Percentiles rank a stretch among this genome's conserved stretches.
These are phyloP conservation scores for Drosophila novamexicana DNA, from an alignment of 1,140 invertebrate species.

Conservation along the genomic window DNA sequence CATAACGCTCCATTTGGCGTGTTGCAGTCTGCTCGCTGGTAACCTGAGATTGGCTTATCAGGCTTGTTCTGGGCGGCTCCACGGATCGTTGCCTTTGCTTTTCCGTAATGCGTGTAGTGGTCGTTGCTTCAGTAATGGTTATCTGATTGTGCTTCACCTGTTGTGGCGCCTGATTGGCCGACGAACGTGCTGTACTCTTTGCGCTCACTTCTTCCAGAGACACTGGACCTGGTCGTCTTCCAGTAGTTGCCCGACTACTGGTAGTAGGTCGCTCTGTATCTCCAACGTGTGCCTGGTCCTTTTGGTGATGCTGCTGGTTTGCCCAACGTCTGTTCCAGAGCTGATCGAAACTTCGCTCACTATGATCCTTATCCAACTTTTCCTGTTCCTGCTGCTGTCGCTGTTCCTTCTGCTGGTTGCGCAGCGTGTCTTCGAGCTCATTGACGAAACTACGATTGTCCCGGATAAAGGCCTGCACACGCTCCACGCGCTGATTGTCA, in stretches of 20 bases:
- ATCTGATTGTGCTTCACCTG: not conserved
- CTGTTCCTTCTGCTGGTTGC: constrained; percentile 44
- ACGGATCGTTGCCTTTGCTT: not conserved
- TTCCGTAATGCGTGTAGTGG: not conserved
- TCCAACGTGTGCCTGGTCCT: not conserved
- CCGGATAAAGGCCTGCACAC: constrained; percentile 66
- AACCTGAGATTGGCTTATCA: not conserved
- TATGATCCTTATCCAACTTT: constrained; percentile 28
- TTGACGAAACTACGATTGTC: constrained; percentile 76
- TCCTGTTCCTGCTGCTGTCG: constrained; percentile 17
- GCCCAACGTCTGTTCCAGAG: constrained; percentile 60
- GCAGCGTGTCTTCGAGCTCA: constrained; percentile 71
- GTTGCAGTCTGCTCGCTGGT: constrained; percentile 16
- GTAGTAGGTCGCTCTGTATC: not conserved
- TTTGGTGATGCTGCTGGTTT: constrained; percentile 13
- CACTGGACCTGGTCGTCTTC: not conserved
- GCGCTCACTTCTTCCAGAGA: not conserved
- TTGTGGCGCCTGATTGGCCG: not conserved
- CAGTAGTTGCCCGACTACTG: not conserved
- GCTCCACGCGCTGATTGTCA: constrained; percentile 44
- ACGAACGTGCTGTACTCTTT: not conserved
- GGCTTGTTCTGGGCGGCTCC: not conserved
- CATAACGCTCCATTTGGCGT: constrained; percentile 61
- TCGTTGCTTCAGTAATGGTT: not conserved
- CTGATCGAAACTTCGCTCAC: constrained; percentile 46